These are phyloP conservation scores for Polypterus senegalus DNA, from an alignment of 2,113 vertebrate species.

Conservation along the genomic window DNA sequence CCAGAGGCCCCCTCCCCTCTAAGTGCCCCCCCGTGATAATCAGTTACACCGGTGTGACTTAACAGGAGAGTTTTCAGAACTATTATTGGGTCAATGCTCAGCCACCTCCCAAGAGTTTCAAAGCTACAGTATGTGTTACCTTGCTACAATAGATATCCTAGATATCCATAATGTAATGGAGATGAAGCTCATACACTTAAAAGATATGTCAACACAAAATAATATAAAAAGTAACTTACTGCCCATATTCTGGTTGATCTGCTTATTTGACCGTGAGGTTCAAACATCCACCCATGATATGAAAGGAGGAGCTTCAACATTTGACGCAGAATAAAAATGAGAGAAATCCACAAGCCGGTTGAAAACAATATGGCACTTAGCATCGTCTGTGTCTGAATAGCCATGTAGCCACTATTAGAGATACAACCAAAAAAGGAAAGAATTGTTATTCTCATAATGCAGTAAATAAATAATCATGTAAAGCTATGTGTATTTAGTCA, in stretches of 20 bases:
- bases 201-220: not conserved
- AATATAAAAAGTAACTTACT: slow-evolving; percentile 42
- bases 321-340: slow-evolving; percentile 72
- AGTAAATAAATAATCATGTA: too few species aligned
- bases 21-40: too few species aligned
- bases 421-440: not conserved
- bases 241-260: slow-evolving; percentile 69
- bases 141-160: too few species aligned
- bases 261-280: slow-evolving; percentile 72
- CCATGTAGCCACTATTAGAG: slow-evolving; percentile 37
- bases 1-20: too few species aligned
- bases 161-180: too few species aligned
- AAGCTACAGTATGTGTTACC: too few species aligned
- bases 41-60: too few species aligned
- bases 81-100: too few species aligned
- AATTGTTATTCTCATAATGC: not conserved
- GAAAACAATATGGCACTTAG: slow-evolving; percentile 68
- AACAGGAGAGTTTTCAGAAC: too few species aligned
- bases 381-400: slow-evolving; percentile 43
- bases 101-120: too few species aligned
- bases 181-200: not conserved
- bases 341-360: slow-evolving; percentile 68
- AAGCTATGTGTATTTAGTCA: too few species aligned
- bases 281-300: slow-evolving; percentile 90
- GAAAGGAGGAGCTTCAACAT: slow-evolving; percentile 71